Evolutionary conservation across 2,797 vertebrate species (phyloP), one percentile per base, ranked within the genome.

Genomic region (Falco novaeseelandiae): DNA sequence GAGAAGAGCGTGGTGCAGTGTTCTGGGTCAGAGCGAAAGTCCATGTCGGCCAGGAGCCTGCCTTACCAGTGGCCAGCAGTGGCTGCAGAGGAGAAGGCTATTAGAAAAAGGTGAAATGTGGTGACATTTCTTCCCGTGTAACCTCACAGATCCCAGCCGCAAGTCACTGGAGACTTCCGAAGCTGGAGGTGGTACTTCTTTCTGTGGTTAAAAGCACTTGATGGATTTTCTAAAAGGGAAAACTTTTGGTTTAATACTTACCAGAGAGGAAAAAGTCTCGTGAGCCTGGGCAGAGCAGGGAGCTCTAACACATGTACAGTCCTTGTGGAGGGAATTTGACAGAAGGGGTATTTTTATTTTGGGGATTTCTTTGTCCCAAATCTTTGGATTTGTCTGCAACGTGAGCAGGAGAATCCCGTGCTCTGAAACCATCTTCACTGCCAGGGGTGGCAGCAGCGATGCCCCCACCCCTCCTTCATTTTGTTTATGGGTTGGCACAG

Each of bases 351-450:
- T 46, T 55, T 54, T 46, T 11, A 66, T 49, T 8, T 16, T 23
- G 16, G 7, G 12, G 36, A n/a, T 40, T 78, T 40, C 18, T 40
- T 27, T 51, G 61, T 34, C 38, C 25, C 25, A 6, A 19, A 44
- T 5, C 61, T 34, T 44, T 46, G 62, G 61, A 23, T 79, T 66
- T 66, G 26, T 55, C 73, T 46, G 51, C 16, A 25, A 4, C 15
- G 20, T 30, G 40, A 44, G 55, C 0, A 5, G 26, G 40, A 36
- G 49, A 34, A 11, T 19, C 12, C 27, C 2, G 1, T 46, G n/a
- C n/a, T 36, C 51, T 8, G 3, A 66, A 66, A 25, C 40, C 15
- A 15, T 22, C 32, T 34, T 55, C 15, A 1, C 5, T 18, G 49
- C 32, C 1, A 3, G 25, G 25, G 32, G 49, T 59, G 34, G 76